phyloP scores from a whole-genome alignment of 2,888 invertebrate species.

The Pseudococcus longispinus region DNA sequence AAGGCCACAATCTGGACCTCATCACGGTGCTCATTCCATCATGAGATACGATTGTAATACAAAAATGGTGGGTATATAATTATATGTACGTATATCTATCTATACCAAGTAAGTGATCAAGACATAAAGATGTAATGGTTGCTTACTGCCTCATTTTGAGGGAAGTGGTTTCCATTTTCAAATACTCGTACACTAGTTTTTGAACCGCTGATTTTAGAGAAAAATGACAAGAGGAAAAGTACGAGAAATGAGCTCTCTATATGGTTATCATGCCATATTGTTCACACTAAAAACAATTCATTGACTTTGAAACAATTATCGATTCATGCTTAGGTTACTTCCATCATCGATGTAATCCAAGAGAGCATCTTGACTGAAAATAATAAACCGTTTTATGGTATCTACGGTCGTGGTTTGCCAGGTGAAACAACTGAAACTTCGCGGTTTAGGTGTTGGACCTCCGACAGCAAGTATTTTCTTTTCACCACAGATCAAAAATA shows the following conservation, averaged over 20 bases:
- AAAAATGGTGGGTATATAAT: slow-evolving; percentile 59
- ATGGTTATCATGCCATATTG: too few relatives aligned
- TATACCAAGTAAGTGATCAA: too few relatives aligned
- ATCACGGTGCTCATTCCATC: slow-evolving; percentile 73
- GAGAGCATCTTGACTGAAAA: slow-evolving; percentile 64
- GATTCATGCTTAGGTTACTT: slow-evolving; percentile 43
- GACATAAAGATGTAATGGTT: too few relatives aligned
- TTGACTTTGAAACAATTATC: too few relatives aligned
- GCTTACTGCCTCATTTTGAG: too few relatives aligned
- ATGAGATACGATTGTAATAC: slow-evolving; percentile 65
- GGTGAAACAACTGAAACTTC: slow-evolving; percentile 58
- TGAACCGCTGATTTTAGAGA: too few relatives aligned
- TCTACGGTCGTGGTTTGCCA: slow-evolving; percentile 65
- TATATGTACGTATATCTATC: too few relatives aligned
- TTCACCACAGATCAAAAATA: slow-evolving; percentile 72
- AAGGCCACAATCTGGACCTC: slow-evolving; percentile 73
- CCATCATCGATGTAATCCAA: slow-evolving; percentile 68
- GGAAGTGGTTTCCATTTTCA: too few relatives aligned
- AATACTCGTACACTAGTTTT: too few relatives aligned
- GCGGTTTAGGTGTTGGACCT: slow-evolving; percentile 72
- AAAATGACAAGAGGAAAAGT: too few relatives aligned
- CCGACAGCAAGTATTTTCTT: slow-evolving; percentile 69
- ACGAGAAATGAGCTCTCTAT: too few relatives aligned
- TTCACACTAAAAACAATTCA: too few relatives aligned
- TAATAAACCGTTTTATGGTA: slow-evolving; percentile 70